phyloP scores from a whole-genome alignment of 2,113 vertebrate genomes.

The Steatornis caripensis region DNA sequence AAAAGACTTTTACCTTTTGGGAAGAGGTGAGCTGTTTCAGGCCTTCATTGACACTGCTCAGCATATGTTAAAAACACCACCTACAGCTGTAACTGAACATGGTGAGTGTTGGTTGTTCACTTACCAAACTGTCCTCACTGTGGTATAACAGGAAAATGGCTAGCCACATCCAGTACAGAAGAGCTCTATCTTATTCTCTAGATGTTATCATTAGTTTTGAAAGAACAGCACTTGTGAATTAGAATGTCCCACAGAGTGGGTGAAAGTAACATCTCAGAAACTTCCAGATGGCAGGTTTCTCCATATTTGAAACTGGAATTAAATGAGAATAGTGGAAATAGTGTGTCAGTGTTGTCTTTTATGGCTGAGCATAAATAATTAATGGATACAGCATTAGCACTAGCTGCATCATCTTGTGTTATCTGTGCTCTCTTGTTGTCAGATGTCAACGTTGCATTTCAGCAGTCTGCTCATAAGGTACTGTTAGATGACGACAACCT shows the following conservation, averaged over 20 bases:
- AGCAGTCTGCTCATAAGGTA: constrained; percentile 95
- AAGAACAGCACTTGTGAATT: not conserved
- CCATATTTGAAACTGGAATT: not conserved
- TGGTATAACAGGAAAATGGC: not conserved
- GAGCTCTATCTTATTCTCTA: not conserved
- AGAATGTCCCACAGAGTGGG: not conserved
- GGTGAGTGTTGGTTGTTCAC: constrained; percentile 72
- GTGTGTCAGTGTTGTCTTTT: not conserved
- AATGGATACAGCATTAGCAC: not conserved
- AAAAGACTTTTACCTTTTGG: constrained; percentile 96
- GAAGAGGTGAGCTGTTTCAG: constrained; percentile 96
- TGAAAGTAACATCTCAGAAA: not conserved
- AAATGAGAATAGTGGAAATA: not conserved
- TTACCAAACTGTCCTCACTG: not conserved
- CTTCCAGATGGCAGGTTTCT: not conserved
- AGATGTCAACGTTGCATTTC: constrained; percentile 98
- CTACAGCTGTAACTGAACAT: constrained; percentile 93
- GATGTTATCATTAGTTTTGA: not conserved
- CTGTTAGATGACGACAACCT: constrained; percentile 95
- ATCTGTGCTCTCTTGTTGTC: not conserved
- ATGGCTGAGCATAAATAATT: not conserved
- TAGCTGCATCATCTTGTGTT: not conserved
- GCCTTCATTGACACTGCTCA: constrained; percentile 96
- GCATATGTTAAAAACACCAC: constrained; percentile 95
- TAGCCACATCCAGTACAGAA: not conserved